Conservation (phyloP, 30 jellyfish, hydroid and myxozoan genomes). For the Rhopilema esculentum region DNA sequence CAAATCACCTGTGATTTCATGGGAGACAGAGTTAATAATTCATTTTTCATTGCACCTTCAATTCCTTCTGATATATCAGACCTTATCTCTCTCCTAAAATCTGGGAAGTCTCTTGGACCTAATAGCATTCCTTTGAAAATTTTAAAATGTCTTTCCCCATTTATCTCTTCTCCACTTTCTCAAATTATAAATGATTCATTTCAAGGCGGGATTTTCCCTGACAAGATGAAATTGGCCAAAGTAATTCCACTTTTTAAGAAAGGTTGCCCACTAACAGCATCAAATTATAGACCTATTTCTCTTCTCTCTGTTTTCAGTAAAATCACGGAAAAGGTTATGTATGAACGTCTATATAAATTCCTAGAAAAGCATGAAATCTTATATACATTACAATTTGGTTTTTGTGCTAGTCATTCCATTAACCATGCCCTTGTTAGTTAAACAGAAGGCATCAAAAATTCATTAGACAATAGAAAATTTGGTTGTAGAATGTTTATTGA, state of each 20-base stretch:
- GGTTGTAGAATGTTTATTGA: constrained; percentile 66
- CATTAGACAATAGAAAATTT: constrained; percentile 43
- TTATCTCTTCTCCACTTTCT: constrained; percentile 42
- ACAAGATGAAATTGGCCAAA: constrained; percentile 16
- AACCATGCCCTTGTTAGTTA: constrained; percentile 33
- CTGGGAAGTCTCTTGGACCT: constrained; percentile 51
- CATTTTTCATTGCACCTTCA: constrained; percentile 36
- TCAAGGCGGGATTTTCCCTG: constrained; percentile 54
- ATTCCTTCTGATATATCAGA: constrained; percentile 19
- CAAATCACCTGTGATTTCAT: constrained; percentile 19
- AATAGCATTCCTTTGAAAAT: constrained; percentile 42
- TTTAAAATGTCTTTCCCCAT: constrained; percentile 11
- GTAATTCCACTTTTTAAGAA: constrained; percentile 47
- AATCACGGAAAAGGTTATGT: constrained; percentile 40
- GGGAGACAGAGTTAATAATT: constrained; percentile 15
- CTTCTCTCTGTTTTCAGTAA: constrained; percentile 23
- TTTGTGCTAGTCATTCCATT: constrained; percentile 15
- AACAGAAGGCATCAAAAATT: constrained; percentile 38
- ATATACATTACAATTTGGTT: constrained; percentile 31
- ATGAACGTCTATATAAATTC: constrained; percentile 12
- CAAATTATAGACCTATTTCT: constrained; percentile 43
- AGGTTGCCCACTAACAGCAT: constrained; percentile 23
- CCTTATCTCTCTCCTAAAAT: neutral
- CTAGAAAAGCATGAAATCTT: constrained; percentile 28
- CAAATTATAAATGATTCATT: constrained; percentile 31